A percentile compares a stretch with the other conserved stretches of the same genome.
phyloP scores from a whole-genome alignment of 2,113 vertebrate genomes.

The Arvicanthis niloticus region DNA sequence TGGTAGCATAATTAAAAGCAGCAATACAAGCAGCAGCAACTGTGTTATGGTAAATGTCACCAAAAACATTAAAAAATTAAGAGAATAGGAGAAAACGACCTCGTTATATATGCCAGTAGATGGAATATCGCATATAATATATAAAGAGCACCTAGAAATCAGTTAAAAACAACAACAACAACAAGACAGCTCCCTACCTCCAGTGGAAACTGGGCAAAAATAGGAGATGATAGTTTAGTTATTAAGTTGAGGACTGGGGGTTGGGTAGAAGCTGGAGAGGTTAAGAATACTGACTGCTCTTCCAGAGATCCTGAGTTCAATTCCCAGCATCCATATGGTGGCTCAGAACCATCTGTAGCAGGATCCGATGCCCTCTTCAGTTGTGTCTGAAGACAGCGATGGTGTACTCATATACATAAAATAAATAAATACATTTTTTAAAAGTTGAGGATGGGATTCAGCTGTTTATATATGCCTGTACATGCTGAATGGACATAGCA shows the following conservation, averaged over 20 bases:
- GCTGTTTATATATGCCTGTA: background rate
- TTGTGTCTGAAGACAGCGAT: too few relatives aligned
- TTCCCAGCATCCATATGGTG: too few relatives aligned
- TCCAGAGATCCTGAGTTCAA: too few relatives aligned
- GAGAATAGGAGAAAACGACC: conserved; percentile 24
- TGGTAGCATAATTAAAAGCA: background rate
- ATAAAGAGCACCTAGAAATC: conserved; percentile 32
- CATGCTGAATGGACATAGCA: background rate
- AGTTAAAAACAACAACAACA: background rate
- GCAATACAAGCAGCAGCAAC: background rate
- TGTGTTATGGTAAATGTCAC: background rate
- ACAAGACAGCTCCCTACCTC: background rate
- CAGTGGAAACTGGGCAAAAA: conserved; percentile 2
- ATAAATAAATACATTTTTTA: too few relatives aligned
- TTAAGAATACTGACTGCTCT: too few relatives aligned
- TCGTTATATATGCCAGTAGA: background rate
- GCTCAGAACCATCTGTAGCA: too few relatives aligned
- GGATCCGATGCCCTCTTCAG: too few relatives aligned
- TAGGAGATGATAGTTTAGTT: background rate
- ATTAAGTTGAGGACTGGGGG: background rate
- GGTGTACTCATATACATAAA: too few relatives aligned
- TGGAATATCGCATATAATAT: background rate
- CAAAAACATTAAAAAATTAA: background rate
- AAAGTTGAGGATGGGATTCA: background rate
- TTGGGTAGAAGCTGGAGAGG: too few relatives aligned